phyloP scores from a whole-genome alignment of 1,140 invertebrate genomes.

The Andrena cerasifolii region DNA sequence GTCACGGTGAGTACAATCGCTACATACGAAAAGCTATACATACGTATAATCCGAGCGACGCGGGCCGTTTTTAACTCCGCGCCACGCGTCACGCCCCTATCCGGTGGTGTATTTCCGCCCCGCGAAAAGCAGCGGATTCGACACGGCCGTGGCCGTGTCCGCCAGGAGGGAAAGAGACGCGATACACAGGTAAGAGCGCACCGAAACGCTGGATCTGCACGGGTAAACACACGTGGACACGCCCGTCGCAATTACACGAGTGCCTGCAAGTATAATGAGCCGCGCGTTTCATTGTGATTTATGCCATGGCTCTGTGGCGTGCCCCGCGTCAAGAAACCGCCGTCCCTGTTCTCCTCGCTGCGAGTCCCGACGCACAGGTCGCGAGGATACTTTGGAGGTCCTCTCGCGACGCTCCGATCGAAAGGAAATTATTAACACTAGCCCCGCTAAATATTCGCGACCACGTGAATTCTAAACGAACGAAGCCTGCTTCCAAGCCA shows the following conservation, averaged over 20 bases:
- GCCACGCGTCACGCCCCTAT: constrained; percentile 53
- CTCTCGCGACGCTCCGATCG: too few species aligned
- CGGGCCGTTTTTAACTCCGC: constrained; percentile 14
- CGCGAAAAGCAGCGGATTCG: constrained; percentile 34
- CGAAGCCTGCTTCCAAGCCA: too few species aligned
- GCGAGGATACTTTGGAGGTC: too few species aligned
- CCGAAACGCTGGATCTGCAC: constrained; percentile 46
- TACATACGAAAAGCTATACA: constrained; percentile 19
- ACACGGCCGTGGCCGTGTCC: not conserved
- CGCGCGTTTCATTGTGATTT: constrained; percentile 71
- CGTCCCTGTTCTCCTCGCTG: constrained; percentile 11
- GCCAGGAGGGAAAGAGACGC: constrained; percentile 5
- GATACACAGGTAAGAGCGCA: constrained; percentile 20
- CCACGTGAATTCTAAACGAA: too few species aligned
- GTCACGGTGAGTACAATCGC: constrained; percentile 11
- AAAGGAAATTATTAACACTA: too few species aligned
- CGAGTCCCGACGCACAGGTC: not conserved
- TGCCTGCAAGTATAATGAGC: constrained; percentile 69
- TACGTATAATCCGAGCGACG: constrained; percentile 33
- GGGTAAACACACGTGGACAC: constrained; percentile 64
- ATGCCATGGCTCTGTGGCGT: constrained; percentile 45
- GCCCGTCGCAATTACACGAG: constrained; percentile 73
- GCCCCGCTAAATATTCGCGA: too few species aligned
- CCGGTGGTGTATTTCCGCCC: constrained; percentile 52
- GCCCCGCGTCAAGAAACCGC: constrained; percentile 28